These are phyloP conservation scores for Blennius ocellaris DNA, from an alignment of 2,113 vertebrate species.

Conservation along the genomic window DNA sequence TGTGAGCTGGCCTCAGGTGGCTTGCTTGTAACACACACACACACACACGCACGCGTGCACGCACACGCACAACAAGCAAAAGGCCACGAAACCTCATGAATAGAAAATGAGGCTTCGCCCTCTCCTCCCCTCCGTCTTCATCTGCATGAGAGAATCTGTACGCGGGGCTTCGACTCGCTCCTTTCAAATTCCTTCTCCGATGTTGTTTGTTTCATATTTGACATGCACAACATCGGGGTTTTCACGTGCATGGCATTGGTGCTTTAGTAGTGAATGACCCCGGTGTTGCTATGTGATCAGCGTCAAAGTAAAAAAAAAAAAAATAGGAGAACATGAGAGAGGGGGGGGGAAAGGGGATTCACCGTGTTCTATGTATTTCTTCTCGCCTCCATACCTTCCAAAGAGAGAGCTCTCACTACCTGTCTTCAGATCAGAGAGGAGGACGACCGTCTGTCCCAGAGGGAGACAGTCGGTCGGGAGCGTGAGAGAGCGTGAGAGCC, in stretches of 20 bases:
- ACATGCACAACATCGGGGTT: slow-evolving; percentile 32
- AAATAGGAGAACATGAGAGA: not conserved
- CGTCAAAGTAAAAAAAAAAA: not conserved
- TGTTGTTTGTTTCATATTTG: slow-evolving; percentile 49
- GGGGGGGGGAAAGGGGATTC: not conserved
- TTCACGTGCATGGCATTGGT: slow-evolving; percentile 18
- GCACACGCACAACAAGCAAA: slow-evolving; percentile 55
- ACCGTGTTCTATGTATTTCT: not conserved
- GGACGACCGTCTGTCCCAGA: too few relatives aligned
- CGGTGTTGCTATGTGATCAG: slow-evolving; percentile 1
- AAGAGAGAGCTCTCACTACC: not conserved
- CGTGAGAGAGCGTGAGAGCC: slow-evolving; percentile 1
- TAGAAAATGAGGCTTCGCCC: slow-evolving; percentile 66
- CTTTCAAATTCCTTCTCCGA: slow-evolving; percentile 32
- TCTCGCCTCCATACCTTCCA: not conserved
- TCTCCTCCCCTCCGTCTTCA: slow-evolving; percentile 42
- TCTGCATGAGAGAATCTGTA: slow-evolving; percentile 63
- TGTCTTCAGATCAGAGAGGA: not conserved
- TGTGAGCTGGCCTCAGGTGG: slow-evolving; percentile 53
- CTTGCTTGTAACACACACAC: slow-evolving; percentile 25
- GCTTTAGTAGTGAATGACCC: slow-evolving; percentile 28
- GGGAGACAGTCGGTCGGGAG: not conserved
- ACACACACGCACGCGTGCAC: slow-evolving; percentile 13
- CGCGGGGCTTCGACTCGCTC: slow-evolving; percentile 25
- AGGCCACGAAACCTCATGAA: slow-evolving; percentile 74